Evolutionary conservation across 1,140 invertebrate genomes (phyloP), one percentile per base, ranked within the genome.

Genomic region (Orussus abietinus): DNA sequence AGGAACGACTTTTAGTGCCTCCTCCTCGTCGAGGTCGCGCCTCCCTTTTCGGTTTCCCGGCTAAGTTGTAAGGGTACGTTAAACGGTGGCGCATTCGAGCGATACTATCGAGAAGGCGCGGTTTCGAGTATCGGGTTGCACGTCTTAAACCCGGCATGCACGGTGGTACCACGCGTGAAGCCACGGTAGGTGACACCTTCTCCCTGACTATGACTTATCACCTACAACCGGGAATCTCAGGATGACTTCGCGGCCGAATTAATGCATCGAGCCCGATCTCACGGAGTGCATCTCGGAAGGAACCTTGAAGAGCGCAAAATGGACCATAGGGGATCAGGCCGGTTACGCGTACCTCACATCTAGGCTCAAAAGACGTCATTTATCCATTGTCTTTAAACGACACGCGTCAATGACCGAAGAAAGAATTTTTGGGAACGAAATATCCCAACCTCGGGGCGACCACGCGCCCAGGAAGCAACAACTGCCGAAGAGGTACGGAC

Each of bases 221-320:
- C 64, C 47, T 62, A 68, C 65, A 64, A 68, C 62, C 57, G 60
- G 64, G 62, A 66, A 67, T 66, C 59, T 60, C 21, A 17, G 35
- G 14, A 10, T 10, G 22, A 3, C 12, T 28, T 17, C 6, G n/a
- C 10, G 10, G 19, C 49, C 20, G 44, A 38, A 39, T 25, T 13
- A 48, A 34, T 45, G 29, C 45, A 38, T 52, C 33, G 48, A 38
- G 22, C 15, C 41, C 42, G n/a, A n/a, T n/a, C n/a, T n/a, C n/a
- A n/a, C n/a, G n/a, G n/a, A n/a, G n/a, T n/a, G n/a, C n/a, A n/a
- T n/a, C n/a, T n/a, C n/a, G n/a, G n/a, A n/a, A n/a, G n/a, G n/a
- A n/a, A n/a, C n/a, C n/a, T n/a, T n/a, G n/a, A n/a, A n/a, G n/a
- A n/a, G n/a, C n/a, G n/a, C n/a, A n/a, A n/a, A 45, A 26, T 32